A percentile compares a stretch with the other conserved stretches of the same genome.
Conservation (phyloP, 1,140 invertebrate species). For the Octopus bimaculoides region DNA sequence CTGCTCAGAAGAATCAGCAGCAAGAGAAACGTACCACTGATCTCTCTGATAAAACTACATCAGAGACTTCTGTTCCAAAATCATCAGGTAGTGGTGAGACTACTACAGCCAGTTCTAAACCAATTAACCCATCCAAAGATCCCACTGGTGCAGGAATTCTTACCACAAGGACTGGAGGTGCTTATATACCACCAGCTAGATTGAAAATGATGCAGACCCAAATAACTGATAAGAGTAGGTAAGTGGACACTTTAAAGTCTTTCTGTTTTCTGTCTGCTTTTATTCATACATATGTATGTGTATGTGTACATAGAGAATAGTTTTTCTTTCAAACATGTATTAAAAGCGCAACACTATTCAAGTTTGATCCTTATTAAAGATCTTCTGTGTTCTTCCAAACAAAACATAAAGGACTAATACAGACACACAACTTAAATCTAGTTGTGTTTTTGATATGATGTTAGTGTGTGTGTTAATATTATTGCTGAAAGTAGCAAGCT, state of each 20-base stretch:
- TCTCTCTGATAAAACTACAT: slow-evolving; percentile 12
- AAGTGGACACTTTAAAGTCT: slow-evolving; percentile 9
- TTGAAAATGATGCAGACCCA: slow-evolving; percentile 89
- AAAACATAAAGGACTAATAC: too few species aligned
- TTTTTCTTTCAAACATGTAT: neutral
- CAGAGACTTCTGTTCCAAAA: neutral
- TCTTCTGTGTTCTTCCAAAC: too few species aligned
- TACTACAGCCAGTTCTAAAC: slow-evolving; percentile 20
- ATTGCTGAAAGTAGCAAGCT: too few species aligned
- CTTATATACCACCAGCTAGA: slow-evolving; percentile 97
- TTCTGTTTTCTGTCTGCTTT: neutral
- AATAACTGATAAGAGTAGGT: slow-evolving; percentile 85
- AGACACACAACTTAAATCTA: too few species aligned
- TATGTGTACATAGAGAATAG: neutral
- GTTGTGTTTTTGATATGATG: too few species aligned
- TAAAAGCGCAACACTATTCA: neutral
- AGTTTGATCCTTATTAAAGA: neutral
- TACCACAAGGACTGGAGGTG: slow-evolving; percentile 87
- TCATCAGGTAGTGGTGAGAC: slow-evolving; percentile 31
- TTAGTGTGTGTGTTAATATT: too few species aligned
- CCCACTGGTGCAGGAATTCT: slow-evolving; percentile 50
- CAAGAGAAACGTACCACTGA: slow-evolving; percentile 17
- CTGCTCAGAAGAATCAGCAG: neutral
- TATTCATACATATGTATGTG: neutral
- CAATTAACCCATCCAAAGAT: slow-evolving; percentile 20